phyloP scores from a whole-genome alignment of 2,113 vertebrate genomes.

The Cranoglanis bouderius region DNA sequence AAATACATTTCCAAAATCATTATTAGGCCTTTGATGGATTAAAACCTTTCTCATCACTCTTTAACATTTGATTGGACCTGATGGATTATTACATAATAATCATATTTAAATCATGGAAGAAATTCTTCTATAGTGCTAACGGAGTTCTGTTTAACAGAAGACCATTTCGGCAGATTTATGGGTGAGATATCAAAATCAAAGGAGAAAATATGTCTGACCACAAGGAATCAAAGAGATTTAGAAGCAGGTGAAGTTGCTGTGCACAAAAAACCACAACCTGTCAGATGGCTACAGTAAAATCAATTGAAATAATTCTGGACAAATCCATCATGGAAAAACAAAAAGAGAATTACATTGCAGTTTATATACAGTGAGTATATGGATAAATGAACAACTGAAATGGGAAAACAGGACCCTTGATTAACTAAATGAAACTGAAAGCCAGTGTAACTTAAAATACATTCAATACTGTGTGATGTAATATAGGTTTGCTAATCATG shows the following conservation, averaged over 20 bases:
- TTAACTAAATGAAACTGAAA: background rate
- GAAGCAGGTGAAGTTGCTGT: background rate
- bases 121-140: too few relatives aligned
- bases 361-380: background rate
- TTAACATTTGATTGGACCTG: too few relatives aligned
- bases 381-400: background rate
- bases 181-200: conserved; percentile 10
- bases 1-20: too few relatives aligned
- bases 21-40: too few relatives aligned
- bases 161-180: background rate
- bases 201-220: background rate
- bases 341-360: background rate
- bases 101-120: too few relatives aligned
- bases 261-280: background rate
- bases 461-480: background rate
- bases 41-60: too few relatives aligned
- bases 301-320: too few relatives aligned
- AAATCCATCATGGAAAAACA: background rate
- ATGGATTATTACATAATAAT: too few relatives aligned
- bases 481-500: background rate
- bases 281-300: background rate
- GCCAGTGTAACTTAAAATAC: background rate
- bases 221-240: conserved; percentile 22
- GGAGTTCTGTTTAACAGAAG: conserved; percentile 23
- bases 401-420: too few relatives aligned